Evolutionary conservation across 2,113 vertebrate genomes (phyloP).

Genomic region (human (Homo sapiens)): GRCh38 chrX:149035501-149036000

Average conservation of each 20-base stretch:
- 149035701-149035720: not conserved
- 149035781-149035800: not conserved
- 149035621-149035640: not conserved
- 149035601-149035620: not conserved
- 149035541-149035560: not conserved
- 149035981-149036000: not conserved
- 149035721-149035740: not conserved
- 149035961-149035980: not conserved
- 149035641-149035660: not conserved
- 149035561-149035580: not conserved
- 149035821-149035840: not conserved
- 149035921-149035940: not conserved
- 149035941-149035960: not conserved
- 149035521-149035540: not conserved
- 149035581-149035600: not conserved
- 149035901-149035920: not conserved
- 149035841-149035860: not conserved
- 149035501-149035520: not conserved
- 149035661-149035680: not conserved
- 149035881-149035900: not conserved
- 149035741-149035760: not conserved
- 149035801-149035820: not conserved
- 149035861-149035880: not conserved
- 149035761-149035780: not conserved
- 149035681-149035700: not conserved